Percentiles rank a stretch among this genome's conserved stretches.
Evolutionary conservation across 2,113 vertebrate genomes (phyloP).

Genomic region (Physeter macrocephalus): DNA sequence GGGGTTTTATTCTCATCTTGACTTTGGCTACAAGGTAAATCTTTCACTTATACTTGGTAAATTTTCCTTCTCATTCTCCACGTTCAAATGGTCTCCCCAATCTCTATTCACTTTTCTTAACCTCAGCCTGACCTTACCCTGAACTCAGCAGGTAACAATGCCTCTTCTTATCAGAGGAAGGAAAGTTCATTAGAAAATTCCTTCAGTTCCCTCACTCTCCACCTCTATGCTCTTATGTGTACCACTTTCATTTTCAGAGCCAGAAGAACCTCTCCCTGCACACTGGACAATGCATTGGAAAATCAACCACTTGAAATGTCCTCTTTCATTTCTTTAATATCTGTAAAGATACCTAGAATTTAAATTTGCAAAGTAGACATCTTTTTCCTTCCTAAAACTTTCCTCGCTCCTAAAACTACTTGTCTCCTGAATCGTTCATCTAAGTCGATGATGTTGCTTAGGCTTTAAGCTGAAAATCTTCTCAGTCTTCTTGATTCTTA

Average conservation of each 20-base stretch:
- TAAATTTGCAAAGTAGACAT: background rate
- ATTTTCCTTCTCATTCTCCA: background rate
- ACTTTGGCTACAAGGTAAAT: background rate
- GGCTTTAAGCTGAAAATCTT: background rate
- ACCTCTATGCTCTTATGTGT: background rate
- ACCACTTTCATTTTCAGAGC: background rate
- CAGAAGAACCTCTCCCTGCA: background rate
- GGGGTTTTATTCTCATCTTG: background rate
- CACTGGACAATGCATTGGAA: background rate
- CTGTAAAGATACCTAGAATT: background rate
- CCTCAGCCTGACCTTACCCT: background rate
- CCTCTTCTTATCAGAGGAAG: background rate
- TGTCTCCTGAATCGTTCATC: background rate
- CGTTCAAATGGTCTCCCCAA: background rate
- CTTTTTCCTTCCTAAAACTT: background rate
- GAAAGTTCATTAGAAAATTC: background rate
- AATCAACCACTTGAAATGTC: background rate
- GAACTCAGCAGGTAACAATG: background rate
- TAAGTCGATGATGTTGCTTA: background rate
- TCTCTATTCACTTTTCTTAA: background rate
- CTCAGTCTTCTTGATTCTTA: background rate
- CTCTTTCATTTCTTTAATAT: background rate
- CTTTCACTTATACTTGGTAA: background rate
- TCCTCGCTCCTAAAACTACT: background rate
- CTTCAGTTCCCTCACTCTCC: background rate